Percentiles rank a stretch among this genome's conserved stretches.
Evolutionary conservation across 1,140 invertebrate species (phyloP).

Genomic region (Branchinecta lynchi): DNA sequence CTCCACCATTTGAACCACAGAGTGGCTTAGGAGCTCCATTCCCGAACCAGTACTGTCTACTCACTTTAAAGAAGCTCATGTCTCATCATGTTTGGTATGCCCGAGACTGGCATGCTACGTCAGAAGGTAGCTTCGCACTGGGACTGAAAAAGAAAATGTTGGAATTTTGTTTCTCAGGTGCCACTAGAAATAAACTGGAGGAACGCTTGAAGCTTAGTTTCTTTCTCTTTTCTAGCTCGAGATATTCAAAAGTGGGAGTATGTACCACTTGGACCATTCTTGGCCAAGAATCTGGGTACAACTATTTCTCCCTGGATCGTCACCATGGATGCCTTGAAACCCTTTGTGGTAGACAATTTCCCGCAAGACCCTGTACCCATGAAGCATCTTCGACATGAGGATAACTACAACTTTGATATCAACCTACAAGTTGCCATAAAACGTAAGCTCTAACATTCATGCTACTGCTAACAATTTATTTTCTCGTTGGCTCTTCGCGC

Average conservation of each 20-base stretch:
- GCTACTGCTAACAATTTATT: conserved; percentile 8
- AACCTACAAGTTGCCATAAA: conserved; percentile 71
- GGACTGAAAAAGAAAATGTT: too few species aligned
- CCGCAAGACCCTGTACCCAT: conserved; percentile 72
- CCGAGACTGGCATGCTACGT: too few species aligned
- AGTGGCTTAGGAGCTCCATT: too few species aligned
- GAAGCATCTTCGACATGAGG: conserved; percentile 66
- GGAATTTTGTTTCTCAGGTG: too few species aligned
- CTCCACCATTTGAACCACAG: too few species aligned
- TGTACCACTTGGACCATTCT: conserved; percentile 92
- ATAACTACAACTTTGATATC: conserved; percentile 86
- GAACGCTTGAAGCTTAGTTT: not conserved
- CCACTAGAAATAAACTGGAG: too few species aligned
- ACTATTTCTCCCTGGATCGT: conserved; percentile 96
- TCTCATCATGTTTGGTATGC: too few species aligned
- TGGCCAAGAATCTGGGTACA: conserved; percentile 88
- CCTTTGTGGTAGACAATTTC: conserved; percentile 65
- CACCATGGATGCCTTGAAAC: conserved; percentile 79
- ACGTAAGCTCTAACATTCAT: conserved; percentile 41
- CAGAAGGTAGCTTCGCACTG: too few species aligned
- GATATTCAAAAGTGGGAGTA: conserved; percentile 99
- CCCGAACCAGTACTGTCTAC: too few species aligned
- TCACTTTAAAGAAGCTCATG: too few species aligned
- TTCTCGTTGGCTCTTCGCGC: too few species aligned
- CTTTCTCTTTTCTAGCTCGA: conserved; percentile 46